These are phyloP conservation scores for Pluvianellus socialis DNA, from an alignment of 2,113 vertebrate species.

Conservation along the genomic window DNA sequence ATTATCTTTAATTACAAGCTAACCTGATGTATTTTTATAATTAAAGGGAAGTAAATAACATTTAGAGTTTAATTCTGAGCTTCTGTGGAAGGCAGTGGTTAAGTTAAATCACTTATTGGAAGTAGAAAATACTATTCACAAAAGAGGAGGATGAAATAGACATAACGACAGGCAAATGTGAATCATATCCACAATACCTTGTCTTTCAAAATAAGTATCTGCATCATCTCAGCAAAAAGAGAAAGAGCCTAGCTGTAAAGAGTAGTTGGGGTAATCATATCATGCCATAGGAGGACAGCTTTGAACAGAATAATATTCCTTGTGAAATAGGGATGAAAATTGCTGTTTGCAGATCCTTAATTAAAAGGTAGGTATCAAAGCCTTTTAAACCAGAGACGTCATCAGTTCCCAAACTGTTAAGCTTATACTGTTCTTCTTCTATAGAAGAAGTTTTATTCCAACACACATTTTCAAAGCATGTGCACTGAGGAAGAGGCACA, in stretches of 20 bases:
- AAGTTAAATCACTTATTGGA: constrained; percentile 27
- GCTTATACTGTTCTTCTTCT: background rate
- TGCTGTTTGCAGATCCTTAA: constrained; percentile 32
- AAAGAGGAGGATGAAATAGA: background rate
- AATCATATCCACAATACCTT: background rate
- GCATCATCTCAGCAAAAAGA: background rate
- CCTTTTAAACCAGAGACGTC: constrained; percentile 26
- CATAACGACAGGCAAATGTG: background rate
- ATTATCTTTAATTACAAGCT: constrained; percentile 68
- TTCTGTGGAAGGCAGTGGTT: constrained; percentile 30
- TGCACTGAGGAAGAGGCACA: background rate
- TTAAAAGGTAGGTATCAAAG: constrained; percentile 47
- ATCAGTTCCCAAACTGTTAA: background rate
- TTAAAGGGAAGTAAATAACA: constrained; percentile 51
- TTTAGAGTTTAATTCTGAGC: constrained; percentile 26
- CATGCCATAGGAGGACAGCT: background rate
- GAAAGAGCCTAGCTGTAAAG: background rate
- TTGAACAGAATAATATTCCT: background rate
- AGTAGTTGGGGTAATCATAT: background rate
- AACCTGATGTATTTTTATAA: constrained; percentile 31
- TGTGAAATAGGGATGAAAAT: constrained; percentile 39
- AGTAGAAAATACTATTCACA: background rate
- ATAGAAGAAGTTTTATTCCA: background rate
- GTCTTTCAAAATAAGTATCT: background rate
- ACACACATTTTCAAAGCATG: rapidly evolving